Conservation (phyloP, 2,888 invertebrate species). For the Nyleta sp. region DNA sequence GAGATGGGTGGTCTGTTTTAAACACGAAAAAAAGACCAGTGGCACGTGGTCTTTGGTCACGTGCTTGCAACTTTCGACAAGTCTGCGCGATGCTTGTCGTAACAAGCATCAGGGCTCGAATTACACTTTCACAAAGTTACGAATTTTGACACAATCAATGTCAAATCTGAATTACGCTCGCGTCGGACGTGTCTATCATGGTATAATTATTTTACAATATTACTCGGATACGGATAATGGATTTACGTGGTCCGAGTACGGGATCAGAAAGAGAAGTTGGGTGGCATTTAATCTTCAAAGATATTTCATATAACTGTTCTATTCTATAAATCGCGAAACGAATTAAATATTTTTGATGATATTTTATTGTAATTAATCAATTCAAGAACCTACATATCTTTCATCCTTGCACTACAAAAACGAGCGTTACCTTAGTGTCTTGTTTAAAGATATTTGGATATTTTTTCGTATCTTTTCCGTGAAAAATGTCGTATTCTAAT, state of each 20-base stretch:
- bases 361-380: too few species aligned
- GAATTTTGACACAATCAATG: conserved; percentile 25
- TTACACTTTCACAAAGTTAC: conserved; percentile 28
- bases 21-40: conserved; percentile 15
- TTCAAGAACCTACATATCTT: too few species aligned
- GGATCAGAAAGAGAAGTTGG: background rate
- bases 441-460: too few species aligned
- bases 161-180: conserved; percentile 25
- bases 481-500: too few species aligned
- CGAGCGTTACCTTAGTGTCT: too few species aligned
- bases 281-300: background rate
- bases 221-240: conserved; percentile 13
- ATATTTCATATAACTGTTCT: too few species aligned
- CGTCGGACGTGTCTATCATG: conserved; percentile 14
- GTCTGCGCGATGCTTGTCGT: too few species aligned
- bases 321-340: too few species aligned
- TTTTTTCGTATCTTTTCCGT: too few species aligned
- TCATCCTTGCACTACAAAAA: too few species aligned
- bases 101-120: conserved; percentile 15
- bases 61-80: conserved; percentile 29
- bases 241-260: conserved; percentile 15
- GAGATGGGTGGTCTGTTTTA: conserved; percentile 37
- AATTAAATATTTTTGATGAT: too few species aligned
- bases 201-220: conserved; percentile 36
- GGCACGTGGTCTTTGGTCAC: conserved; percentile 40